Evolutionary conservation across 2,113 vertebrate genomes (phyloP), one percentile per base, ranked within the genome.

Genomic region (Trinectes maculatus): DNA sequence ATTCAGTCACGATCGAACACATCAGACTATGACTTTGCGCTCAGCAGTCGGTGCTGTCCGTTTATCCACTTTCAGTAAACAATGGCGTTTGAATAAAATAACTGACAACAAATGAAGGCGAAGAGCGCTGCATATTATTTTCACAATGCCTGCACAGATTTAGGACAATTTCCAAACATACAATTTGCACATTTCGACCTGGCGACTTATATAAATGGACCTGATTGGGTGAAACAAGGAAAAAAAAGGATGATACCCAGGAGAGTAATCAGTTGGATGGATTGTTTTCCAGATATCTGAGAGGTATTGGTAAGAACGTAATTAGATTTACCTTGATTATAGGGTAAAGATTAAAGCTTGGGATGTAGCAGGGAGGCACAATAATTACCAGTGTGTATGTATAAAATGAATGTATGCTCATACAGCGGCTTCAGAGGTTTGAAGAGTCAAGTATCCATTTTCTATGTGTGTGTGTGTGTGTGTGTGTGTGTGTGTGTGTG

Each of bases 241-340:
- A 47, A 47, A 25, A 43, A 46, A 28, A 22, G 29, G 36, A 24
- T 6, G 39, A 39, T 70, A 62, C 21, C 16, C 18, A 47, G 36
- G 33, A 55, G 55, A 31, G 28, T 22, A 44, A 69, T 65, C 21
- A 58, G 39, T 47, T 36, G 6, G 3, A 9, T 6, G 39, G 51
- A 47, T 28, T 74, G 44, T 53, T 67, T 71, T 39, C 25, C 31
- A 57, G 37, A 26, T 16, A 37, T 55, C 12, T 54, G 49, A 49
- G 64, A 39, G 73, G 48, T 63, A 43, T n/a, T 53, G 46, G 33
- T 10, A 48, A 42, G 34, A 53, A 43, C 54, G 34, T 60, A 69
- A 77, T 81, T 56, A 64, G 26, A 75, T 71, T 44, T 70, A 62
- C 40, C 33, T 25, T 66, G 33, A 65, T 24, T 42, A 57, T 52